Conservation (phyloP, 2,113 vertebrate species). For the Hemichromis elongatus region DNA sequence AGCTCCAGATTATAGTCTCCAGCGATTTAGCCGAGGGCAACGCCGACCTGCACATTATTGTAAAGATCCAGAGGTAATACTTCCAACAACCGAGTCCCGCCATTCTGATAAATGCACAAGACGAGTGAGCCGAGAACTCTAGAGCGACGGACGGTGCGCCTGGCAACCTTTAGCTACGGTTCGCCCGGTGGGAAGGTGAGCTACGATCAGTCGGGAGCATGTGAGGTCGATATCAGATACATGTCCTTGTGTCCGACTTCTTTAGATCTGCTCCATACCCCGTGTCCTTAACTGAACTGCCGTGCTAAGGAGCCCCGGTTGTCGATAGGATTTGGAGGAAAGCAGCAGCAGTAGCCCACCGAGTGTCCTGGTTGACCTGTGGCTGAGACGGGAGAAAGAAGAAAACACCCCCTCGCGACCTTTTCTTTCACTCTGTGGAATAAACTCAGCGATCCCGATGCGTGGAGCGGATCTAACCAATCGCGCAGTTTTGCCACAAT, state of each 20-base stretch:
- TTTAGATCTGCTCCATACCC: slow-evolving; percentile 26
- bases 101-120: slow-evolving; percentile 54
- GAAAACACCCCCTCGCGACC: background rate
- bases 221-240: slow-evolving; percentile 67
- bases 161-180: slow-evolving; percentile 46
- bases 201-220: slow-evolving; percentile 69
- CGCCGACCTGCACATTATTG: slow-evolving; percentile 68
- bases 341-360: background rate
- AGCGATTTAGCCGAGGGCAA: slow-evolving; percentile 67
- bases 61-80: slow-evolving; percentile 77
- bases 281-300: slow-evolving; percentile 66
- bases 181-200: slow-evolving; percentile 51
- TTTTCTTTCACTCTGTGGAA: background rate
- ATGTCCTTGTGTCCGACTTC: slow-evolving; percentile 64
- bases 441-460: background rate
- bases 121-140: slow-evolving; percentile 30
- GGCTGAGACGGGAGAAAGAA: slow-evolving; percentile 23
- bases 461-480: background rate
- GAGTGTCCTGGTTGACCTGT: slow-evolving; percentile 65
- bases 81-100: slow-evolving; percentile 70
- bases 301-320: background rate
- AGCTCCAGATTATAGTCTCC: slow-evolving; percentile 76
- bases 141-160: slow-evolving; percentile 44
- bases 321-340: background rate
- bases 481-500: background rate